Percentiles rank a stretch among this genome's conserved stretches.
Evolutionary conservation across 2,113 vertebrate species (phyloP).

Genomic region (Reinhardtius hippoglossoides): DNA sequence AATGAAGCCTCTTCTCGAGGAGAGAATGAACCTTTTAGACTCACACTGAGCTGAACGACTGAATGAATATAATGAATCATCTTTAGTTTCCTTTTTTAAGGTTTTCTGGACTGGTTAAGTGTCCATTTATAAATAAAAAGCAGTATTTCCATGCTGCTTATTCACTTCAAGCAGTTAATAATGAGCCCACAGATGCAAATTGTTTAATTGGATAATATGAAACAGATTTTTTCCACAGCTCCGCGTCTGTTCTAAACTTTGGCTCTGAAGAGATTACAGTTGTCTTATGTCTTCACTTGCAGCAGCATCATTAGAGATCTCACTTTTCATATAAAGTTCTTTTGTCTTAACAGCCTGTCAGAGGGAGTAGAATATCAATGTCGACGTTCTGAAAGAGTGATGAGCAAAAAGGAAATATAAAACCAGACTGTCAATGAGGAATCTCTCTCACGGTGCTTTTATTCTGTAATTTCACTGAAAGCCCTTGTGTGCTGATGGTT

Average conservation of each 20-base stretch:
- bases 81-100: background rate
- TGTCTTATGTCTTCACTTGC: background rate
- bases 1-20: background rate
- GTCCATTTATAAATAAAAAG: background rate
- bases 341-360: too few relatives aligned
- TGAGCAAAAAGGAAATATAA: too few relatives aligned
- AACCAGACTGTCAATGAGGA: too few relatives aligned
- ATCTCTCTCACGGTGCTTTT: too few relatives aligned
- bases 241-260: background rate
- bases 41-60: background rate
- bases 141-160: too few relatives aligned
- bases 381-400: too few relatives aligned
- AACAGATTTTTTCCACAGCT: background rate
- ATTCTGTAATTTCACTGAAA: too few relatives aligned
- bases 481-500: too few relatives aligned
- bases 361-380: too few relatives aligned
- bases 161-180: background rate
- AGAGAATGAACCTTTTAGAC: background rate
- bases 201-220: background rate
- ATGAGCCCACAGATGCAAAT: background rate
- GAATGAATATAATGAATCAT: background rate
- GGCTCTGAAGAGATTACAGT: background rate
- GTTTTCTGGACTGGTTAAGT: background rate
- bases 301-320: background rate
- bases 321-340: too few relatives aligned